Evolutionary conservation across 2,888 invertebrate species (phyloP), one percentile per base, ranked within the genome.

Genomic region (Pyrochroa serraticornis): DNA sequence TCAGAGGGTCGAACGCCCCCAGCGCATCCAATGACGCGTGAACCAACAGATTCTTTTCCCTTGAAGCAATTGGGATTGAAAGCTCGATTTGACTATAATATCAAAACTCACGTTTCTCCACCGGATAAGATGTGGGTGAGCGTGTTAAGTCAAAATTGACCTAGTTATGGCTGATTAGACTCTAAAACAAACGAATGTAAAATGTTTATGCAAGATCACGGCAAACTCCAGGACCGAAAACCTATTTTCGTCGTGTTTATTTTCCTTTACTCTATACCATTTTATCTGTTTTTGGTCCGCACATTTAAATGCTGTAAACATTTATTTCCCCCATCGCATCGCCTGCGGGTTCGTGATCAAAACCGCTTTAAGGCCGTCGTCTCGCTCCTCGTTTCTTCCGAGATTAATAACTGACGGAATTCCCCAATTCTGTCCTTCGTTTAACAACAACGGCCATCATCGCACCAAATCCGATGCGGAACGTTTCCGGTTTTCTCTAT

Each of bases 131-230:
- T 22, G 22, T 22, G 22, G 22, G 22, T 22, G 22, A 22, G 22
- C 22, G 22, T 22, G 22, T 5, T 22, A 22, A 22, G 22, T 22
- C 22, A 22, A 22, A 22, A 22, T 32, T 44, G 44, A 44, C 44
- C 44, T 32, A 44, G 32, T 44, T 44, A 44, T 32, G 9, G 13
- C 13, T 12, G 44, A 33, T 12, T 32, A 9, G 38, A 12, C 7
- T 30, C 32, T 49, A 30, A 49, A 49, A 39, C 55, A 36, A 53
- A 48, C 54, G 33, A 51, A 55, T 55, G 53, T 60, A 55, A 55
- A 60, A 60, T 60, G 50, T 60, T 60, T 60, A 60, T 50, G 55
- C 46, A 37, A 60, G 59, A 60, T 60, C 59, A 60, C 55, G 59
- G 55, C 59, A 55, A 54, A 45, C 49, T 55, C 55, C 51, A 60